phyloP scores from a whole-genome alignment of 2,888 invertebrate species.

The Parapristionchus giblindavisi region DNA sequence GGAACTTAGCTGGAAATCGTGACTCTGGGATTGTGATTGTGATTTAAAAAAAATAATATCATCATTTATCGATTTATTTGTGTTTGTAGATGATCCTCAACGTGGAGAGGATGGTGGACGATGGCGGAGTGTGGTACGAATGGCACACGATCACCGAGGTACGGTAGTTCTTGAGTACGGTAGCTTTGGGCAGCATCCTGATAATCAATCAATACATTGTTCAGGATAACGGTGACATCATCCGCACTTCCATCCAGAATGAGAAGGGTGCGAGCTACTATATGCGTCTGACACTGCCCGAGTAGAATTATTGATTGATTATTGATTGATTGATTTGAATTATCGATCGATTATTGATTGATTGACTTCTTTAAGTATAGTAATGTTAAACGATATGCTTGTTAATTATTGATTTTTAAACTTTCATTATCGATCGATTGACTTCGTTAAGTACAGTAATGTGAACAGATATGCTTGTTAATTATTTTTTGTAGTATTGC shows the following conservation, averaged over 20 bases:
- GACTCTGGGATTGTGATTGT: background rate
- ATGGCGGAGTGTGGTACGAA: constrained; percentile 68
- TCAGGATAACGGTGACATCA: background rate
- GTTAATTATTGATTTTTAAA: background rate
- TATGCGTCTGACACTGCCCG: constrained; percentile 47
- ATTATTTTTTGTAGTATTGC: background rate
- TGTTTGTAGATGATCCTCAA: constrained; percentile 48
- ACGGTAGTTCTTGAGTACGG: constrained; percentile 3
- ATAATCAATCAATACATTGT: background rate
- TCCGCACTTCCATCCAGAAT: constrained; percentile 58
- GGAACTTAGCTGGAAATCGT: background rate
- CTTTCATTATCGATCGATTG: background rate
- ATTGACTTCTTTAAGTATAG: background rate
- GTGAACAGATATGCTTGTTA: background rate
- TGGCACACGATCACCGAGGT: constrained; percentile 57
- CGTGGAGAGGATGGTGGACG: constrained; percentile 58
- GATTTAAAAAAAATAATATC: background rate
- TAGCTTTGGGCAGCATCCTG: background rate
- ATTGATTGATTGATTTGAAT: background rate
- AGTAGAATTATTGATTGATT: constrained; percentile 12
- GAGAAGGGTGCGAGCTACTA: constrained; percentile 57
- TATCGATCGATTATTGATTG: background rate
- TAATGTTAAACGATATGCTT: background rate
- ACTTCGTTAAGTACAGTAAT: background rate
- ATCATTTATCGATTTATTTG: background rate